phyloP scores from a whole-genome alignment of 2,113 vertebrate species.

The Xenotilapia leptura region DNA sequence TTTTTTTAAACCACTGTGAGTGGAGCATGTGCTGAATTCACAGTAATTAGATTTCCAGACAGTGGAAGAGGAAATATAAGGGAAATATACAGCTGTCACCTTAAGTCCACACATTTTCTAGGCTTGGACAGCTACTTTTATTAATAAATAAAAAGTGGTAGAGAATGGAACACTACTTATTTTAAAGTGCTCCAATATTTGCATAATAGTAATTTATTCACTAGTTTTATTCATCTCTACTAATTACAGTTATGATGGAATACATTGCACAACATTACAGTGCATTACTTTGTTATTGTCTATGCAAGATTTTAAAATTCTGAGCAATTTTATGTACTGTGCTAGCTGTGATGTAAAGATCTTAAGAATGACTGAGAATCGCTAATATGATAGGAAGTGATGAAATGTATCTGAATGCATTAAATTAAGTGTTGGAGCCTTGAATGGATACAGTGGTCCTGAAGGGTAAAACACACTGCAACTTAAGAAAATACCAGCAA shows the following conservation, averaged over 20 bases:
- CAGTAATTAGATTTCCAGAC: conserved; percentile 30
- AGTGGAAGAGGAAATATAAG: not conserved
- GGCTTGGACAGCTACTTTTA: not conserved
- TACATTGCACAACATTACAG: not conserved
- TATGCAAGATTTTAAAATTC: not conserved
- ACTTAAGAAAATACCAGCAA: not conserved
- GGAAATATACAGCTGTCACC: conserved; percentile 12
- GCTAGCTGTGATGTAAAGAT: not conserved
- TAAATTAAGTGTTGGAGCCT: not conserved
- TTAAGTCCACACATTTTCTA: not conserved
- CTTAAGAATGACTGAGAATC: not conserved
- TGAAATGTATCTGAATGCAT: not conserved
- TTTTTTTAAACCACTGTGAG: conserved; percentile 11
- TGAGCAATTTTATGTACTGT: not conserved
- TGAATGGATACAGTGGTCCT: not conserved
- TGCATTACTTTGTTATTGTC: not conserved
- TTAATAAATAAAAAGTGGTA: not conserved
- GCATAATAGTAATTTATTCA: not conserved
- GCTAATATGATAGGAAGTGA: not conserved
- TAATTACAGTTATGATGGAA: not conserved
- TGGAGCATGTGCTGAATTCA: not conserved
- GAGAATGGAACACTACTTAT: not conserved
- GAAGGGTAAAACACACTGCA: not conserved
- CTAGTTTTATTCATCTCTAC: not conserved
- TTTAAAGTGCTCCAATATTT: not conserved